Evolutionary conservation across 2,113 vertebrate species (phyloP), one percentile per base, ranked within the genome.

Genomic region (Xiphophorus couchianus): DNA sequence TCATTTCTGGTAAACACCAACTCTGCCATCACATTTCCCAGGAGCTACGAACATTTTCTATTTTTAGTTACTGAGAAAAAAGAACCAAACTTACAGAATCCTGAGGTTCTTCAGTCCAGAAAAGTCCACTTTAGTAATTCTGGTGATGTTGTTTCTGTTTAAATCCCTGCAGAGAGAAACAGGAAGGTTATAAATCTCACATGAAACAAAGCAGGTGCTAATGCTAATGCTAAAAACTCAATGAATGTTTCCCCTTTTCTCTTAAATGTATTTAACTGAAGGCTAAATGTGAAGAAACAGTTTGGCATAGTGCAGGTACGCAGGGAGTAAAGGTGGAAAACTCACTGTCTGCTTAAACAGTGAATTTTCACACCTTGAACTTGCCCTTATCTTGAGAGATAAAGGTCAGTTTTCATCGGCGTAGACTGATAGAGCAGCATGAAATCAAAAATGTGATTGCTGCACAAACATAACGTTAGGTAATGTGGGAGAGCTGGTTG

Each of bases 81-180:
- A 31, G 4, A 68, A 28, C 31, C 0, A 81, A 31, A 96, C 98
- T 98, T 93, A 99, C 98, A 99, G 92, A 88, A 99, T 98, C 74
- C 97, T 94, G 61, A 99, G 97, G 89, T 98, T 99, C 93, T 98
- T 99, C 80, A 99, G 91, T 33, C 96, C 96, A 1, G 96, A 92
- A 48, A 99, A 99, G 90, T 99, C 98, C 5, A 91, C 96, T 93
- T 98, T 99, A 0, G 96, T 96, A 91, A 99, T 96, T 83, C 97
- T 95, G 72, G 97, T 98, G 90, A 99, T 97, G 82, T 99, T 99
- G 82, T 99, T 99, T 93, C 95, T 96, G 91, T 99, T 97, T 90
- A 99, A 91, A 90, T 99, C 98, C 91, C 98, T 99, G 88, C 28
- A 75, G 37, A 87, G 60, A 75, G 61, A 88, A 71, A 82, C 37